Percentiles rank a stretch among this genome's conserved stretches.
Evolutionary conservation across 2,888 invertebrate species (phyloP).

Genomic region (Cryptus armator): DNA sequence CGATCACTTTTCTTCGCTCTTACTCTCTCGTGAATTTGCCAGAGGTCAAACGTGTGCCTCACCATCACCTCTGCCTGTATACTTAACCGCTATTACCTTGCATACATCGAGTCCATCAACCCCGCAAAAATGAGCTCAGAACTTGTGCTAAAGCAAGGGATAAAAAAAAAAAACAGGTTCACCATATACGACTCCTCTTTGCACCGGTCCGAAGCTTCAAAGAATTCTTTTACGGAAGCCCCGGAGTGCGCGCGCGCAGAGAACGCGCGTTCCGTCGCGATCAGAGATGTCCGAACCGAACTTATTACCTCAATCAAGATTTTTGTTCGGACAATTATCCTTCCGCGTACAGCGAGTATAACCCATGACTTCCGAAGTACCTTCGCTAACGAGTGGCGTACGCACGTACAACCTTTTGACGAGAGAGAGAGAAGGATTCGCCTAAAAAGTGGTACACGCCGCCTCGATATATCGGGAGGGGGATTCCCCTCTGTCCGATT

Average conservation of each 20-base stretch:
- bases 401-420: constrained; percentile 3
- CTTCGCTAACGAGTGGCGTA: constrained; percentile 8
- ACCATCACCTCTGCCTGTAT: constrained; percentile 65
- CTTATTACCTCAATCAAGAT: constrained; percentile 55
- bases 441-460: constrained; percentile 41
- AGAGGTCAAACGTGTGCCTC: constrained; percentile 74
- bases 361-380: constrained; percentile 6
- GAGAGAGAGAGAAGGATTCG: constrained; percentile 1
- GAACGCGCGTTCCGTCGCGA: constrained; percentile 4
- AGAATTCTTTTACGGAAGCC: constrained; percentile 51
- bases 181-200: constrained; percentile 4
- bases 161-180: constrained; percentile 28
- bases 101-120: constrained; percentile 59
- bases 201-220: constrained; percentile 16
- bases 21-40: constrained; percentile 73
- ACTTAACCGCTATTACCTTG: constrained; percentile 66
- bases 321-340: constrained; percentile 56
- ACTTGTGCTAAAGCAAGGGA: background rate
- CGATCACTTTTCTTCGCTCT: constrained; percentile 70
- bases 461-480: constrained; percentile 1
- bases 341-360: background rate
- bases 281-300: constrained; percentile 18
- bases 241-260: background rate
- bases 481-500: constrained; percentile 59
- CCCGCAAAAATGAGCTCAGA: constrained; percentile 23